phyloP scores from a whole-genome alignment of 92 coral and sea anemone species.

The Isaurus tuberculatus region DNA sequence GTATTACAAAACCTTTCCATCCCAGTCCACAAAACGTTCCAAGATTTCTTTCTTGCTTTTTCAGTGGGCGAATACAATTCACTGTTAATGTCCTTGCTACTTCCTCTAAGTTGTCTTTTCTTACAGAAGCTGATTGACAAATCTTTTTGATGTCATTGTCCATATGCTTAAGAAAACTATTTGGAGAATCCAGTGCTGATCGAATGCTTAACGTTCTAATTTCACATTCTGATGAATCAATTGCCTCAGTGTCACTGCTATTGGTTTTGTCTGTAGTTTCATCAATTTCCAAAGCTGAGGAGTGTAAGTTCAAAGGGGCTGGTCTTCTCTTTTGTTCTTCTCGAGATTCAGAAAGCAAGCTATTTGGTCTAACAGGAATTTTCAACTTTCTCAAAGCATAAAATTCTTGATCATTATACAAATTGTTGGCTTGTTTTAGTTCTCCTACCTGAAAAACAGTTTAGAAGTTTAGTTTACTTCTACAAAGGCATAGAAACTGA shows the following conservation, averaged over 20 bases:
- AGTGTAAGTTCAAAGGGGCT: conserved; percentile 61
- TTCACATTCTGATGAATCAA: conserved; percentile 42
- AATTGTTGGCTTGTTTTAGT: conserved; percentile 82
- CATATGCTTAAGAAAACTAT: conserved; percentile 91
- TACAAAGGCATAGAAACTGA: too few relatives aligned
- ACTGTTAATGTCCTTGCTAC: conserved; percentile 88
- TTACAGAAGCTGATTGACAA: conserved; percentile 83
- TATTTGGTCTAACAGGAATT: conserved; percentile 93
- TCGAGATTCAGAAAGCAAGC: conserved; percentile 80
- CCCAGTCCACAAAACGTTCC: conserved; percentile 91
- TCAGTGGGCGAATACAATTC: conserved; percentile 91
- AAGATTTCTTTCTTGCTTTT: conserved; percentile 77
- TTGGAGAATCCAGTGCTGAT: conserved; percentile 83
- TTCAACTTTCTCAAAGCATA: conserved; percentile 89
- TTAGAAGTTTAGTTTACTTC: too few relatives aligned
- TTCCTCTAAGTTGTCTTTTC: conserved; percentile 82
- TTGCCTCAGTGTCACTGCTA: conserved; percentile 61
- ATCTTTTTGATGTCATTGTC: conserved; percentile 91
- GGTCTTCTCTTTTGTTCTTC: conserved; percentile 76
- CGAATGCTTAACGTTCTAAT: conserved; percentile 95
- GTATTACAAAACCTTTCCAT: conserved; percentile 85
- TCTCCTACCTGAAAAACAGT: conserved; percentile 82
- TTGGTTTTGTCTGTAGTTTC: conserved; percentile 40
- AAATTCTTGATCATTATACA: conserved; percentile 97
- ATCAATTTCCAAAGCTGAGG: not conserved